Conservation (phyloP, 2,797 vertebrate genomes). For the Xiphorhynchus erythropygius region DNA sequence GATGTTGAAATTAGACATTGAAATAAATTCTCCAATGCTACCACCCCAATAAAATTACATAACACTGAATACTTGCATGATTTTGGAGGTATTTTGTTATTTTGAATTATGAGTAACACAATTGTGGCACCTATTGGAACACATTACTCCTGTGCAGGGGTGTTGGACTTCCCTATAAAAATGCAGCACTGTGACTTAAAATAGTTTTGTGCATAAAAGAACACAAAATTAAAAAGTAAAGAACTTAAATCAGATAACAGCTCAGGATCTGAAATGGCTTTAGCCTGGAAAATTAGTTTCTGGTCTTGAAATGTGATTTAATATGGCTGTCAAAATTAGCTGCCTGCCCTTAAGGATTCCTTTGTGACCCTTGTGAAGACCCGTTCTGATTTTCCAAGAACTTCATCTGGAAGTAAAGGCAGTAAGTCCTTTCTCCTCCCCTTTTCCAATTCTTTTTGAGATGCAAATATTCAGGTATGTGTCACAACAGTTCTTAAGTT, state of each 20-base stretch:
- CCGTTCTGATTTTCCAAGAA: background rate
- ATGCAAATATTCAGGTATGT: background rate
- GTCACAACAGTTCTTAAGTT: background rate
- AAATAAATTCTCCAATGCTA: background rate
- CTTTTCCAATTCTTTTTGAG: background rate
- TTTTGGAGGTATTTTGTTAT: background rate
- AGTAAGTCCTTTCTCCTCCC: background rate
- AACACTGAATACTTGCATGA: background rate
- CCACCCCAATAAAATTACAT: background rate
- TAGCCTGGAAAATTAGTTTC: background rate
- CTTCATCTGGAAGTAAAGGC: background rate
- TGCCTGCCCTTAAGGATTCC: background rate
- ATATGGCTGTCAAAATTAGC: background rate
- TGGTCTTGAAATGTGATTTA: background rate
- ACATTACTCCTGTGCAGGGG: rapidly evolving
- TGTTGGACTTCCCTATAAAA: background rate
- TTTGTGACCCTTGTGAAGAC: background rate
- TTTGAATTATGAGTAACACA: background rate
- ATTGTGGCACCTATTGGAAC: background rate
- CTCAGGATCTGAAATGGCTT: background rate
- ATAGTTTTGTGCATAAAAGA: background rate
- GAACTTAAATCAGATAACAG: background rate
- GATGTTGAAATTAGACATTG: background rate
- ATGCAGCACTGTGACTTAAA: background rate
- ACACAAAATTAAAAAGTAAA: background rate